Evolutionary conservation across 2,888 invertebrate species (phyloP), one percentile per base, ranked within the genome.

Genomic region (Phengaris alcon): DNA sequence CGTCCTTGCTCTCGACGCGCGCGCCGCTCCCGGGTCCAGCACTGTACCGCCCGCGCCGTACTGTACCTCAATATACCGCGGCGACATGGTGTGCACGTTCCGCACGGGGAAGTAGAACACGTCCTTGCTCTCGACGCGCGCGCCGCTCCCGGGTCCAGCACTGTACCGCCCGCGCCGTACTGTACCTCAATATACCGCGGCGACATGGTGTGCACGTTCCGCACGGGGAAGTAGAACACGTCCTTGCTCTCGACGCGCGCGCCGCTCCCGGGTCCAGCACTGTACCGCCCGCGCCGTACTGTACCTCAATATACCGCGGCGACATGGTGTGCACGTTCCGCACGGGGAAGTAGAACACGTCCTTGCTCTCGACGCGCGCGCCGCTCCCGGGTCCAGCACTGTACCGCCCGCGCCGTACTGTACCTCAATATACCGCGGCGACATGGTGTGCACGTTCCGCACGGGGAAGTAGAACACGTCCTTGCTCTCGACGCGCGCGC

Each of bases 241-340:
- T 96, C 96, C 84, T 96, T 96, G 3, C 94, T 88, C 79, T 95
- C 95, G 9, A 94, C 91, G 6, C 95, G 93, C 0, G 94, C 94
- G 2, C 95, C 94, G 76, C 94, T 95, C 0, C 96, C 96, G 0
- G 97, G 97, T 99, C 99, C 77, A 98, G 90, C 55, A 98, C 95
- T 78, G 98, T 97, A 0, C 97, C n/a, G n/a, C n/a, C n/a, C n/a
- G n/a, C 97, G 0, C 98, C 97, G 84, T 96, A 96, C 82, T 96
- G 95, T 81, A 97, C 97, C 86, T 98, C 97, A 51, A 98, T 95
- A 87, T 99, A 99, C 82, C 96, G 95, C 0, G 99, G 98, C 0
- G 99, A 99, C 91, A 98, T 97, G 0, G 98, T 98, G 81, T 98
- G 97, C 5, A 98, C 94, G 87, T 98, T 98, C 81, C 96, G 95